Evolutionary conservation across 2,113 vertebrate genomes (phyloP).

Genomic region (Perca fluviatilis): DNA sequence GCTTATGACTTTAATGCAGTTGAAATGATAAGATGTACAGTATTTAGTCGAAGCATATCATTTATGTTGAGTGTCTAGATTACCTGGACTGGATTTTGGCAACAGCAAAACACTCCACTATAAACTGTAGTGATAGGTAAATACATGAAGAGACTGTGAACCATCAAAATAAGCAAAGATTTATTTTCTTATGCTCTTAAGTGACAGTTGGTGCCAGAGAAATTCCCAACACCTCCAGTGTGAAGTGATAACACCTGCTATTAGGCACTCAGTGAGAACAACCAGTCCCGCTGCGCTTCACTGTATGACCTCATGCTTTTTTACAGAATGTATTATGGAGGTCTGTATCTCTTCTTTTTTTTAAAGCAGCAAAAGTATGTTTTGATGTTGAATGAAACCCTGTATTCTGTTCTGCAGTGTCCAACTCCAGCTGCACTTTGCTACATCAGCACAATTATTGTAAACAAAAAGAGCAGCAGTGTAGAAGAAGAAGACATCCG

Average conservation of each 20-base stretch:
- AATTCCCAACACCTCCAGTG: background rate
- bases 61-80: background rate
- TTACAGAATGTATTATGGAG: background rate
- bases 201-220: no score
- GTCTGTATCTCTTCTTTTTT: background rate
- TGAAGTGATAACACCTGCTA: background rate
- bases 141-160: background rate
- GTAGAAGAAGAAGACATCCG: background rate
- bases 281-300: background rate
- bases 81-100: background rate
- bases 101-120: background rate
- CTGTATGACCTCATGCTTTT: background rate
- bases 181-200: background rate
- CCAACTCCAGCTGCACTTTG: conserved; percentile 11
- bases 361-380: background rate
- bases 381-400: background rate
- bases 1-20: background rate
- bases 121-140: background rate
- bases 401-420: background rate
- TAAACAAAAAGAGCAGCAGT: conserved; percentile 18
- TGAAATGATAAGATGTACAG: background rate
- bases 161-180: background rate
- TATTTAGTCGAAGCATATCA: background rate
- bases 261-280: conserved; percentile 1
- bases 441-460: conserved; percentile 34